Conservation (phyloP, 2,113 vertebrate genomes). For the Ophthalmolycus amberensis region DNA sequence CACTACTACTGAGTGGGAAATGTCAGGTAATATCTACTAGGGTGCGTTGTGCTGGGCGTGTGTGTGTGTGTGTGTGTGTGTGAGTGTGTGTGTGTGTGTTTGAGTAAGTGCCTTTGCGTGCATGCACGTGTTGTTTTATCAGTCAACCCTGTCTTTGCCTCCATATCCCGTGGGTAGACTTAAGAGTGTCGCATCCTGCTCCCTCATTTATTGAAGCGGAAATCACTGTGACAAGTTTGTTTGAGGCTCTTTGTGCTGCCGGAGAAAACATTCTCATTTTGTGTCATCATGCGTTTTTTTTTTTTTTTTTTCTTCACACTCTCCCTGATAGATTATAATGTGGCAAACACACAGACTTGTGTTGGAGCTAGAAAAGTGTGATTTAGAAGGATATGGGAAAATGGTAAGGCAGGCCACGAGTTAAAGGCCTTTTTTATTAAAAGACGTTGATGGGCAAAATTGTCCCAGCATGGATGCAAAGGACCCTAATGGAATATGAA, state of each 20-base stretch:
- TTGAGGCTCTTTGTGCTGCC: conserved; percentile 63
- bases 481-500: neutral
- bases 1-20: conserved; percentile 68
- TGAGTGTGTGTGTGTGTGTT: conserved; percentile 20
- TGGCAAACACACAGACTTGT: conserved; percentile 46
- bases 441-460: conserved; percentile 13
- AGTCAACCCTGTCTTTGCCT: conserved; percentile 65
- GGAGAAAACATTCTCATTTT: conserved; percentile 72
- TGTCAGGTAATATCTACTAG: conserved; percentile 70
- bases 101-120: conserved; percentile 43
- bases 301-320: neutral
- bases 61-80: conserved; percentile 21
- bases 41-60: conserved; percentile 53
- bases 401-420: conserved; percentile 14
- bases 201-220: conserved; percentile 69
- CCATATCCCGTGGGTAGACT: conserved; percentile 63
- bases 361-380: conserved; percentile 29
- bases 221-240: conserved; percentile 75
- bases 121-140: conserved; percentile 73
- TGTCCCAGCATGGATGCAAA: conserved; percentile 34
- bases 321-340: conserved; percentile 61
- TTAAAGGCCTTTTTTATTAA: neutral
- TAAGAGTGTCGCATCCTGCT: conserved; percentile 55
- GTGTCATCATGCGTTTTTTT: conserved; percentile 48
- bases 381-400: conserved; percentile 29